These are phyloP conservation scores for Stigmatopora argus DNA, from an alignment of 2,113 vertebrate species.

Conservation along the genomic window DNA sequence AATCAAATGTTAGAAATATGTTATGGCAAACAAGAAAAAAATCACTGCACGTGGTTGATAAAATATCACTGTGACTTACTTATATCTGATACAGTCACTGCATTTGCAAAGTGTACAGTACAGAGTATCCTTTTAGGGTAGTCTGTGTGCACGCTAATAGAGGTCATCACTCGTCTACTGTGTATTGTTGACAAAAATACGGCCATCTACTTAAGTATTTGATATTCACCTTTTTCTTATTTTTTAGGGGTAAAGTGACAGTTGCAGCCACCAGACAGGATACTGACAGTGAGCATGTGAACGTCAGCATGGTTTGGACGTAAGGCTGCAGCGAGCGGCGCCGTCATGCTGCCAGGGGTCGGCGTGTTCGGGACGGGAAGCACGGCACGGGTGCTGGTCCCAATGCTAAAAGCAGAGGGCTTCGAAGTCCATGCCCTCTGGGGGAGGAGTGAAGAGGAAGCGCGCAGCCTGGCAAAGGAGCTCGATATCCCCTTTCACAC, in stretches of 20 bases:
- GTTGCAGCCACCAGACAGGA: neutral
- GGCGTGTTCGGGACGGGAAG: constrained; percentile 97
- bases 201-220: neutral
- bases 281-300: constrained; percentile 5
- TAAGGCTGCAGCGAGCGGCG: constrained; percentile 31
- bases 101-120: neutral
- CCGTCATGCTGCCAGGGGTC: constrained; percentile 86
- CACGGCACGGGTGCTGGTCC: constrained; percentile 85
- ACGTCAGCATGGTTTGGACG: constrained; percentile 26
- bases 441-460: constrained; percentile 92
- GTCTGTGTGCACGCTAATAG: neutral
- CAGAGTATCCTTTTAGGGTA: neutral
- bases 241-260: neutral
- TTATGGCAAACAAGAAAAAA: constrained; percentile 16
- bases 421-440: constrained; percentile 90
- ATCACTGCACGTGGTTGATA: constrained; percentile 16
- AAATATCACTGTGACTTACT: constrained; percentile 3
- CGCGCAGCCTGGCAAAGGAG: constrained; percentile 82
- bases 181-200: neutral
- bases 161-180: neutral
- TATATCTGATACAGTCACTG: constrained; percentile 1
- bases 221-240: neutral
- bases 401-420: constrained; percentile 85
- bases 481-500: constrained; percentile 90
- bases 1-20: constrained; percentile 46